Evolutionary conservation across 2,797 vertebrate species (phyloP), one percentile per base, ranked within the genome.

Genomic region (Strix occidentalis): DNA sequence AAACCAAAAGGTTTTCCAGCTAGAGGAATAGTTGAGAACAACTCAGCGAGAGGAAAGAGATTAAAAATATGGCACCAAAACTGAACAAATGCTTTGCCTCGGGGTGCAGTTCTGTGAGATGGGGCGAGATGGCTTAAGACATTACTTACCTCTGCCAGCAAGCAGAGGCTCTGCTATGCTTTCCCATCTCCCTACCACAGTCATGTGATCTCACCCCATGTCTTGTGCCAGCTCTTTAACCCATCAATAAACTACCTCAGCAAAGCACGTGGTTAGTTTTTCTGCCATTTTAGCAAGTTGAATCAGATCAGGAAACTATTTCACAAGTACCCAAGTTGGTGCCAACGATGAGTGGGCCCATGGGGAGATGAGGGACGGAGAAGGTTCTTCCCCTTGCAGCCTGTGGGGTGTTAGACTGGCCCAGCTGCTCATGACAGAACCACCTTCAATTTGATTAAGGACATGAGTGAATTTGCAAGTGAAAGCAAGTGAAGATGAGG

Each of bases 401-500:
- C 46, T 46, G 31, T 46, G n/a, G n/a, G 4, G 60, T 4, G 11
- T 64, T 54, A 21, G 57, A 14, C 31, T 19, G 61, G 64, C 78
- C 89, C 69, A 57, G 61, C 48, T 68, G 87, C 71, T 58, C 14
- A 2, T 18, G 71, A 50, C 39, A 78, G 60, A 68, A 77, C 10
- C 53, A 28, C 53, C 61, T 80, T 83, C 61, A 17, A 71, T 61
- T 77, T 71, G 21, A 57, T 81, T 77, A 74, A 84, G 72, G 71
- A 39, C 5, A 7, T 26, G 45, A 26, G 28, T 75, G 54, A 81
- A 93, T 93, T 92, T 92, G 72, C 91, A 93, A 89, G 35, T 92
- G 90, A 96, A 96, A 96, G 24, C 43, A 91, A 83, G 68, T 71
- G 75, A 92, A 84, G 92, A 92, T 92, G 76, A 65, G 17, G 69